A percentile compares a stretch with the other conserved stretches of the same genome.
phyloP scores from a whole-genome alignment of 2,888 invertebrate species.

The Oxycera nigricornis region DNA sequence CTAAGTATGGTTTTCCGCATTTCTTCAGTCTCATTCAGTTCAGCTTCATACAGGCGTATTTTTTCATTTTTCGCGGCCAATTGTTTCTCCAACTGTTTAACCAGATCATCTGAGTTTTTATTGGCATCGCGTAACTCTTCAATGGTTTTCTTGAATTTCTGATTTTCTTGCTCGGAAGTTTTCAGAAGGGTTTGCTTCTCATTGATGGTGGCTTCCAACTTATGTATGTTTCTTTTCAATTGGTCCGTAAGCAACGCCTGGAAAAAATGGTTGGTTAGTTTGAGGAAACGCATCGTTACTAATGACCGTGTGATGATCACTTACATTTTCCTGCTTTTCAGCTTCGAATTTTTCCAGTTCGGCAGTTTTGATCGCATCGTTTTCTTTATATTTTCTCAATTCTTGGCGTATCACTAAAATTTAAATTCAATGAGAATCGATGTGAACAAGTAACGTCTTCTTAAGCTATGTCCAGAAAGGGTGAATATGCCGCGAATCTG shows the following conservation, averaged over 20 bases:
- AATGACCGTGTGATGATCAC: no score
- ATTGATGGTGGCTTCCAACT: conserved; percentile 56
- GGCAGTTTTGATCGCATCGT: conserved; percentile 44
- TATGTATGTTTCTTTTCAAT: conserved; percentile 57
- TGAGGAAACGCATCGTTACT: no score
- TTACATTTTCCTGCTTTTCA: conserved; percentile 42
- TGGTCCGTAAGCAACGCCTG: conserved; percentile 46
- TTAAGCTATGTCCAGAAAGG: no score
- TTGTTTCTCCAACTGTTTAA: conserved; percentile 57
- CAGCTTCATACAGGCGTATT: conserved; percentile 56
- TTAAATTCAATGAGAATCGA: no score
- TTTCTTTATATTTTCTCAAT: conserved; percentile 52
- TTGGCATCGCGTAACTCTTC: conserved; percentile 59
- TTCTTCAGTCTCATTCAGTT: conserved; percentile 59
- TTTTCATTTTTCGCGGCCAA: conserved; percentile 59
- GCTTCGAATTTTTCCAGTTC: conserved; percentile 54
- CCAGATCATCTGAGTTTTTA: conserved; percentile 58
- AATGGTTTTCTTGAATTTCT: conserved; percentile 55
- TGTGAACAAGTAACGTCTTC: no score
- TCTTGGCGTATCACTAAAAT: conserved; percentile 53
- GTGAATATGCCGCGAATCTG: no score
- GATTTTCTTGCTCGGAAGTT: conserved; percentile 56
- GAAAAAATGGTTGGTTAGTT: no score
- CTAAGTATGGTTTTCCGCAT: conserved; percentile 60
- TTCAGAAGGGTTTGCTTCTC: conserved; percentile 57